Conservation (phyloP, 2,113 vertebrate species). For the Callaeas wilsoni region DNA sequence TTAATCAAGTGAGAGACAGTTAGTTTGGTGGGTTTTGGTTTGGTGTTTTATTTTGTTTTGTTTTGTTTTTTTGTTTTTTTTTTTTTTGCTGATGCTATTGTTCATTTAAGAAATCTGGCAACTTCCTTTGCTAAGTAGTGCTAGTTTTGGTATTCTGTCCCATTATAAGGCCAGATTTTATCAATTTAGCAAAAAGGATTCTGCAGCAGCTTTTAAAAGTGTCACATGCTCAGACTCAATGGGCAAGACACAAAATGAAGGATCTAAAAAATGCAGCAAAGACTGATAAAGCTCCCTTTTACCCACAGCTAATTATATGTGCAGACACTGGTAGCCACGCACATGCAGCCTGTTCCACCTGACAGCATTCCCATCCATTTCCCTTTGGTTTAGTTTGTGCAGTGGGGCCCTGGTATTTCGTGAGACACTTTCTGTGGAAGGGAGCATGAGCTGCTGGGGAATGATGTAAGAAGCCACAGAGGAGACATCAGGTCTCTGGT, state of each 20-base stretch:
- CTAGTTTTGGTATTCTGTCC: background rate
- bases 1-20: constrained; percentile 41
- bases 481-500: background rate
- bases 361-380: rapidly evolving
- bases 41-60: no score
- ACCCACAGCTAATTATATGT: background rate
- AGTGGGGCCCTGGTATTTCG: background rate
- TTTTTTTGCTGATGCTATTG: background rate
- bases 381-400: background rate
- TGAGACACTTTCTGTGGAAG: background rate
- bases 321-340: rapidly evolving
- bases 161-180: background rate
- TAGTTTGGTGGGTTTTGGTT: background rate
- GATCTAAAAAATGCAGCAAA: background rate
- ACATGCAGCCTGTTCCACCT: background rate
- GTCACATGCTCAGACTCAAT: background rate
- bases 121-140: background rate
- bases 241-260: background rate
- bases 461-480: background rate
- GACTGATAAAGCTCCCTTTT: background rate
- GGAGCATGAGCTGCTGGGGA: background rate
- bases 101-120: background rate
- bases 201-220: background rate
- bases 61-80: background rate
- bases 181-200: background rate